Conservation (phyloP, 2,797 vertebrate genomes). For the Anabacerthia variegaticeps region DNA sequence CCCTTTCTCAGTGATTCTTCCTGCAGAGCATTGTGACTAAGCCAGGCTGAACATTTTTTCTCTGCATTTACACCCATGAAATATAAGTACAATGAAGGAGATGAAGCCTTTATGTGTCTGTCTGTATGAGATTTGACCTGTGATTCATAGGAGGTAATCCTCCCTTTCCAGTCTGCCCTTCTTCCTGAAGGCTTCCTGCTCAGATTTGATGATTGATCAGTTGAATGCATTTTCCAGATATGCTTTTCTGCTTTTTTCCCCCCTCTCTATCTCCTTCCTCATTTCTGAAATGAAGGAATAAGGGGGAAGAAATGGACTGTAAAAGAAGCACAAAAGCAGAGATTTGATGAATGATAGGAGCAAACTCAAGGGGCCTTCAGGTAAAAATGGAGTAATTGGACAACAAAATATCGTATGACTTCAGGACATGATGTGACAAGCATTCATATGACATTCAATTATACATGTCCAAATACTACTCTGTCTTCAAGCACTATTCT, state of each 20-base stretch:
- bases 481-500: neutral
- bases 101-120: neutral
- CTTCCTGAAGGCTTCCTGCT: neutral
- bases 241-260: neutral
- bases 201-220: neutral
- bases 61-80: neutral
- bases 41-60: neutral
- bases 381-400: neutral
- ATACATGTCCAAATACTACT: neutral
- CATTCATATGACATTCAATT: neutral
- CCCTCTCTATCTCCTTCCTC: neutral
- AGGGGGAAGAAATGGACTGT: neutral
- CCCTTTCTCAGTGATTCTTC: neutral
- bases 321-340: neutral
- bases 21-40: neutral
- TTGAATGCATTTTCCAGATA: conserved; percentile 26
- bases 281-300: neutral
- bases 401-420: neutral
- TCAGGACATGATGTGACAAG: neutral
- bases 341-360: neutral
- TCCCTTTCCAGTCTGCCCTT: neutral
- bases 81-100: neutral
- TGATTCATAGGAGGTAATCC: neutral
- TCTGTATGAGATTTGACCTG: neutral
- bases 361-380: neutral